Percentiles rank a stretch among this genome's conserved stretches.
phyloP scores from a whole-genome alignment of 2,888 invertebrate species.

The Rhagophthalmus giganteus region DNA sequence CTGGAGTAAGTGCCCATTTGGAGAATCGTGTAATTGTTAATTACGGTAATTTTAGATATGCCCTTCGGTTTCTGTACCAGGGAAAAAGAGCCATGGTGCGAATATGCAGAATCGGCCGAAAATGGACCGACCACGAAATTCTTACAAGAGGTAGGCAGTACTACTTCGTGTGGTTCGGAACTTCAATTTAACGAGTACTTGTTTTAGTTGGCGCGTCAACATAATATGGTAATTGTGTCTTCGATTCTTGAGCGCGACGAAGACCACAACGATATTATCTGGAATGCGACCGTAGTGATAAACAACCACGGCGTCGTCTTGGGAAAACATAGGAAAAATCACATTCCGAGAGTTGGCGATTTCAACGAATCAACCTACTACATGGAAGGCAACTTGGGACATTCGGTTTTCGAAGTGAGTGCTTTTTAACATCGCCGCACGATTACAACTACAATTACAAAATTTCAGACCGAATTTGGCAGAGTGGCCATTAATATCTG shows the following conservation, averaged over 20 bases:
- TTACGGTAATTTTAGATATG: constrained; percentile 82
- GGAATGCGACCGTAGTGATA: constrained; percentile 95
- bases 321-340: constrained; percentile 97
- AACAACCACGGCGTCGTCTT: constrained; percentile 80
- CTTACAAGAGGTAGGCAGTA: constrained; percentile 68
- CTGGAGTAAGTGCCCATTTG: constrained; percentile 95
- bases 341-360: constrained; percentile 95
- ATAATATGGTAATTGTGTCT: constrained; percentile 92
- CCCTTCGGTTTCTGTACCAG: constrained; percentile 97
- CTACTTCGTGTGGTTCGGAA: no score
- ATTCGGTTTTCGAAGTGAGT: constrained; percentile 81
- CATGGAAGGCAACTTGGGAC: constrained; percentile 90
- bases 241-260: constrained; percentile 92
- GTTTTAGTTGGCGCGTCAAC: constrained; percentile 68
- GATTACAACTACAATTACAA: neutral
- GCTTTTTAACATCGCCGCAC: neutral
- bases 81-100: constrained; percentile 91
- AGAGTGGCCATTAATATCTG: constrained; percentile 95
- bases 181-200: no score
- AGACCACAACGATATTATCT: constrained; percentile 77
- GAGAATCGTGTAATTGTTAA: neutral
- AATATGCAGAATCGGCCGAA: constrained; percentile 89
- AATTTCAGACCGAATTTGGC: constrained; percentile 72
- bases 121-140: constrained; percentile 82
- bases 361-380: constrained; percentile 98